Conservation (phyloP, 2,797 vertebrate species). For the Euphonia xanthogaster region DNA sequence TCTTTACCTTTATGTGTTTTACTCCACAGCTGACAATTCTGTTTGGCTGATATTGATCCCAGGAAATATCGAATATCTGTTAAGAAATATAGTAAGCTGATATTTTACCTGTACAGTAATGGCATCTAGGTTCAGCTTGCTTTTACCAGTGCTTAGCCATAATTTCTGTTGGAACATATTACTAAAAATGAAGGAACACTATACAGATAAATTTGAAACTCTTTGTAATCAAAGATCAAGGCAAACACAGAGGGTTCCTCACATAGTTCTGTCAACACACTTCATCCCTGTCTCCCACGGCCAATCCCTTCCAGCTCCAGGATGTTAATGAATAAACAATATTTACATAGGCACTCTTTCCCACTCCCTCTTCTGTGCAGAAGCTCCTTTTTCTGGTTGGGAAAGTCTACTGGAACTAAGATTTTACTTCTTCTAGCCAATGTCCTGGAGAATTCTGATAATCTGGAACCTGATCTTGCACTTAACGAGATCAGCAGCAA, state of each 20-base stretch:
- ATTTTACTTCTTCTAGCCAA: not conserved
- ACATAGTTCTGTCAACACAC: not conserved
- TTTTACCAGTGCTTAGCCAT: not conserved
- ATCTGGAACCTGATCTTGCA: not conserved
- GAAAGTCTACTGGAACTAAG: not conserved
- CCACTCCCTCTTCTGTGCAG: not conserved
- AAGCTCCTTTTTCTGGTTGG: not conserved
- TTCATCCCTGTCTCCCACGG: not conserved
- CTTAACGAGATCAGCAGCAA: not conserved
- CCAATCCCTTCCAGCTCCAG: not conserved
- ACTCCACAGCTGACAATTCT: slow-evolving; percentile 94
- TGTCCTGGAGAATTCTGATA: not conserved
- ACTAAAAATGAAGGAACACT: not conserved
- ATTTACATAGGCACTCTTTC: not conserved
- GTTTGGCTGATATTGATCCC: slow-evolving; percentile 88
- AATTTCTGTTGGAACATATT: not conserved
- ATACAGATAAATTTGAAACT: not conserved
- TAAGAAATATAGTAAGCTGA: slow-evolving; percentile 48
- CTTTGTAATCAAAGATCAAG: not conserved
- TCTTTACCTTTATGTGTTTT: slow-evolving; percentile 96
- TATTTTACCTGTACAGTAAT: not conserved
- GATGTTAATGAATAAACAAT: not conserved
- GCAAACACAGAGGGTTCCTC: not conserved
- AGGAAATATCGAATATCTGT: slow-evolving; percentile 96
- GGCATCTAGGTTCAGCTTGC: not conserved